Conservation (phyloP, 2,888 invertebrate species). For the Rotaria sp. region DNA sequence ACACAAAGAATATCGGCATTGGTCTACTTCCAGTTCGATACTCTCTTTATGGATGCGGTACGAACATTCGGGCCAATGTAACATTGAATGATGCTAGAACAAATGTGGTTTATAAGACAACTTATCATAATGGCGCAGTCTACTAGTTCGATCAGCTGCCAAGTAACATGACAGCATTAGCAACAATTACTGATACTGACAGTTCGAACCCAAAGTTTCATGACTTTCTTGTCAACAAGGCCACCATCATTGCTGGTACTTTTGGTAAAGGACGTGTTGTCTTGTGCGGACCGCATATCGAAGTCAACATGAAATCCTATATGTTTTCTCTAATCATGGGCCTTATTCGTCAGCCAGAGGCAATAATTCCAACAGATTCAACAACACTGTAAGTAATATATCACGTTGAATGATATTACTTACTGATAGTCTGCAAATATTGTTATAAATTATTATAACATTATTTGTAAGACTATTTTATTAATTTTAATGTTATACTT, state of each 20-base stretch:
- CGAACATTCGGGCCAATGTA: not conserved
- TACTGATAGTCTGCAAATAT: too few species aligned
- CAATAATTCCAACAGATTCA: too few species aligned
- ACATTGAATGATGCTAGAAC: not conserved
- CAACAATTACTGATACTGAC: not conserved
- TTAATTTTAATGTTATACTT: too few species aligned
- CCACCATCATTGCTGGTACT: not conserved
- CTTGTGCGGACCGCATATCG: not conserved
- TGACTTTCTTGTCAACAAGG: not conserved
- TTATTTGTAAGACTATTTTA: too few species aligned
- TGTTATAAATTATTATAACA: too few species aligned
- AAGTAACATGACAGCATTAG: not conserved
- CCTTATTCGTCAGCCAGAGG: not conserved
- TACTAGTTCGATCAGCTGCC: not conserved
- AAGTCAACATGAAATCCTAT: not conserved
- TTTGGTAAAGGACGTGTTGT: not conserved
- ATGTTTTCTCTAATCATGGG: not conserved
- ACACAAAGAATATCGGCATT: not conserved
- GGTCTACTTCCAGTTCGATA: not conserved
- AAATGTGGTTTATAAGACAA: not conserved
- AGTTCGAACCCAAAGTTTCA: not conserved
- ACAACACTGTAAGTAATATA: too few species aligned
- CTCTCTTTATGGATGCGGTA: not conserved
- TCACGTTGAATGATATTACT: too few species aligned
- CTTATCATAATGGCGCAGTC: slow-evolving; percentile 1